Evolutionary conservation across 2,888 invertebrate species (phyloP).

Genomic region (Theristus sp.): DNA sequence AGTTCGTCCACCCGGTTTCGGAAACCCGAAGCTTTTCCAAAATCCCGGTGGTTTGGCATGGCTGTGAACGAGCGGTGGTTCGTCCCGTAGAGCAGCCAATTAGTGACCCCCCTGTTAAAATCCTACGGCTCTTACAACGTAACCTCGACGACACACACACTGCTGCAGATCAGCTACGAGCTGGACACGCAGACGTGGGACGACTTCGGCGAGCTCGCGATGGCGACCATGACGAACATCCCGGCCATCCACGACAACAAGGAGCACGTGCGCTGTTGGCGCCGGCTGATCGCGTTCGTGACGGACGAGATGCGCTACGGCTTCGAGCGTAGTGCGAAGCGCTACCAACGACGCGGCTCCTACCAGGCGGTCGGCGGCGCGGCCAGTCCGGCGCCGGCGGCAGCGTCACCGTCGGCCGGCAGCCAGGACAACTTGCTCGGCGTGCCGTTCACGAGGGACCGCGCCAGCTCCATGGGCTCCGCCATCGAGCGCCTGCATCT

Average conservation of each 20-base stretch:
- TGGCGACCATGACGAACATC: neutral
- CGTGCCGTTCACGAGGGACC: neutral
- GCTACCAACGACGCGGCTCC: neutral
- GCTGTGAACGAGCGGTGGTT: too few relatives aligned
- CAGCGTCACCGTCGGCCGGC: neutral
- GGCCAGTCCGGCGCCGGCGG: neutral
- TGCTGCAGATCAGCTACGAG: too few relatives aligned
- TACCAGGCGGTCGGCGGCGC: neutral
- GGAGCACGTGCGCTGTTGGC: neutral
- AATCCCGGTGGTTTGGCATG: too few relatives aligned
- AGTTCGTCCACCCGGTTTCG: too few relatives aligned
- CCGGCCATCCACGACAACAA: neutral
- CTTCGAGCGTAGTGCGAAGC: neutral
- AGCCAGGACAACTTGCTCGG: neutral
- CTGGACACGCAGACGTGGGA: too few relatives aligned
- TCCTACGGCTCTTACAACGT: too few relatives aligned
- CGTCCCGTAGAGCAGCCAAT: too few relatives aligned
- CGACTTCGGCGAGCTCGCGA: neutral
- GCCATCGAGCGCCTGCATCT: too few relatives aligned
- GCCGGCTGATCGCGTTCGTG: neutral
- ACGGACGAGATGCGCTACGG: neutral
- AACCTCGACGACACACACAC: too few relatives aligned
- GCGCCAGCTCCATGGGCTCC: neutral
- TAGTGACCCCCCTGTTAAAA: too few relatives aligned
- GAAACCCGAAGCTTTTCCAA: too few relatives aligned